A percentile compares a stretch with the other conserved stretches of the same genome.
Evolutionary conservation across 1,140 invertebrate genomes (phyloP).

Genomic region (Drosophila takahashii): DNA sequence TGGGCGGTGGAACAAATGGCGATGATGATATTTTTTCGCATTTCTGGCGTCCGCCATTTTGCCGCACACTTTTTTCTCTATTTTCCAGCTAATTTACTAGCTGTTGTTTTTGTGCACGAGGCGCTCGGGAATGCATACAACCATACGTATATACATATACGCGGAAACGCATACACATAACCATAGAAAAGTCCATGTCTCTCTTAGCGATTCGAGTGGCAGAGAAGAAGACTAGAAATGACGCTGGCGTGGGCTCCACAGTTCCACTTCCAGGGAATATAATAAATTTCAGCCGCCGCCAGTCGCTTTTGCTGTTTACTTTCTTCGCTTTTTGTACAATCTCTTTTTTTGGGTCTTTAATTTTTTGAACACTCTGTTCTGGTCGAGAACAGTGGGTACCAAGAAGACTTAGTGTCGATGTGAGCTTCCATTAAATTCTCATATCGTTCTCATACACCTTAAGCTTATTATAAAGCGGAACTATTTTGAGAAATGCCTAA

Average conservation of each 20-base stretch:
- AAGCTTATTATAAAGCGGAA: background rate
- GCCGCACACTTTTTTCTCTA: conserved; percentile 76
- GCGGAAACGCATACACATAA: conserved; percentile 32
- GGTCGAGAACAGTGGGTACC: conserved; percentile 20
- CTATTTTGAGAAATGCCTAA: background rate
- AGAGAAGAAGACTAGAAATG: conserved; percentile 20
- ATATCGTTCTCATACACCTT: background rate
- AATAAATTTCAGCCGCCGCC: conserved; percentile 75
- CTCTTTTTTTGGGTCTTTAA: conserved; percentile 18
- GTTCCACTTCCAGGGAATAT: conserved; percentile 50
- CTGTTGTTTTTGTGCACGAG: conserved; percentile 71
- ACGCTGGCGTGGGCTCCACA: conserved; percentile 50
- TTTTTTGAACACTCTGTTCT: conserved; percentile 18
- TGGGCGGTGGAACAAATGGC: conserved; percentile 15
- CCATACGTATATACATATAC: conserved; percentile 3
- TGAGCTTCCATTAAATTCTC: conserved; percentile 2
- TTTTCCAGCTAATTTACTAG: conserved; percentile 81
- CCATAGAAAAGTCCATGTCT: conserved; percentile 60
- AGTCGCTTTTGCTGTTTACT: conserved; percentile 76
- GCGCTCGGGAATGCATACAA: conserved; percentile 24
- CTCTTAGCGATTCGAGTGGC: conserved; percentile 63
- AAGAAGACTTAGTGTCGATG: conserved; percentile 23
- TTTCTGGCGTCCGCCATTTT: conserved; percentile 78
- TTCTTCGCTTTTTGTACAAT: conserved; percentile 48
- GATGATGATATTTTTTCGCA: conserved; percentile 55